Conservation (phyloP, 2,888 invertebrate genomes). For the Limnephilus auricula region DNA sequence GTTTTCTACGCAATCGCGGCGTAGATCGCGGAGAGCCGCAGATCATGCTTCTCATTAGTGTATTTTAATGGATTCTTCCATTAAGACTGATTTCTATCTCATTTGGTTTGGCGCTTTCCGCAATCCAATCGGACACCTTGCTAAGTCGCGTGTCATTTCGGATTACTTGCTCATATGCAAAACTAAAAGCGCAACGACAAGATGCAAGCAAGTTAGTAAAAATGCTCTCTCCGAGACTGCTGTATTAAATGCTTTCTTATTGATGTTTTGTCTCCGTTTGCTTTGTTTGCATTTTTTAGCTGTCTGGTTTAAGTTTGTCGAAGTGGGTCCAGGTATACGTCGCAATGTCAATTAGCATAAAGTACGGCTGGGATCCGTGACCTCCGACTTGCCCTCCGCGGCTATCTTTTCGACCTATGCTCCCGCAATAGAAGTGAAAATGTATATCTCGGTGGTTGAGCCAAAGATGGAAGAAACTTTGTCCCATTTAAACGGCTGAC, state of each 20-base stretch:
- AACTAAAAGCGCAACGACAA: neutral
- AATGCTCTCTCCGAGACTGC: neutral
- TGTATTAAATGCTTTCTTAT: neutral
- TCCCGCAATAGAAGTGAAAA: slow-evolving; percentile 42
- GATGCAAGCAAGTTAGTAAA: neutral
- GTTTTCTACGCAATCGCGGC: neutral
- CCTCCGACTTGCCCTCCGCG: slow-evolving; percentile 32
- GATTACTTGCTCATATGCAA: neutral
- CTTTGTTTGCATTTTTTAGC: neutral
- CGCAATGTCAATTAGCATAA: slow-evolving; percentile 48
- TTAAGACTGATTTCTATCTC: slow-evolving; percentile 33
- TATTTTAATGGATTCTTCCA: neutral
- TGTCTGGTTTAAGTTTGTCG: neutral
- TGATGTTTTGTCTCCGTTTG: neutral
- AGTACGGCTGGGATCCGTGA: slow-evolving; percentile 27
- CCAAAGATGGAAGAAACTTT: slow-evolving; percentile 36
- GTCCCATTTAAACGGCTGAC: slow-evolving; percentile 31
- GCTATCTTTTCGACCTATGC: slow-evolving; percentile 34
- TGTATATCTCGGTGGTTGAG: slow-evolving; percentile 11
- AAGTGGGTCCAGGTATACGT: neutral
- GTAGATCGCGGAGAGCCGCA: neutral
- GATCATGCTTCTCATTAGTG: slow-evolving; percentile 17
- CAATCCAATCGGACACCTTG: slow-evolving; percentile 33
- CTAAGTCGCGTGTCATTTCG: slow-evolving; percentile 35
- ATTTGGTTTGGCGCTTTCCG: slow-evolving; percentile 31